Evolutionary conservation across 2,113 vertebrate genomes (phyloP), one percentile per base, ranked within the genome.

Genomic region (Xiphophorus maculatus): DNA sequence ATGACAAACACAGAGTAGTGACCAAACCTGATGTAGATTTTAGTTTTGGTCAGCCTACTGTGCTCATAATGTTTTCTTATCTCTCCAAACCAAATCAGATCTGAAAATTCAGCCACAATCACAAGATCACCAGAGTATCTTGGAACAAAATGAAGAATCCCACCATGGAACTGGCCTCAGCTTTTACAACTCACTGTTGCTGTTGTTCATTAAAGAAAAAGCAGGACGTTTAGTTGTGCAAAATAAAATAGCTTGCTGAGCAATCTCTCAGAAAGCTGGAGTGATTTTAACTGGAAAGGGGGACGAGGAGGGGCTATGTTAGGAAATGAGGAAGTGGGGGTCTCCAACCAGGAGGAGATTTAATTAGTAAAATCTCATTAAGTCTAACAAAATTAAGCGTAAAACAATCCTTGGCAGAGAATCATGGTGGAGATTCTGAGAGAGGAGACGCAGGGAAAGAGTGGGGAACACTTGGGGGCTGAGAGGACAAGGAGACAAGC

Each of bases 341-440:
- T 93, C 93, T 95, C 95, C 92, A 92, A 94, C 95, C 90, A 93
- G 95, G 96, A 96, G 96, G 93, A 97, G 96, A 98, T 98, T 97
- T 98, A 97, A 99, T 99, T 98, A 97, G 96, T 70, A 90, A 97
- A 97, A 98, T 98, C 96, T 97, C 96, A 96, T 98, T 98, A 98
- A 96, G 95, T 95, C 95, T 96, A 98, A 98, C 94, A 95, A 96
- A 98, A 98, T 98, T 97, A 98, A 95, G 95, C 92, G 94, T 96
- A 97, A 97, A 96, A 97, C 96, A 97, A 97, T 97, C 95, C 95
- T 93, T 95, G 91, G 95, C 96, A 94, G 96, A 96, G 95, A 96
- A 95, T 81, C 48, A 2, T 66, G 72, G 76, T 81, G 76, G 73
- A 77, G 15, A 17, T 48, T 48, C 17, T 48, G 44, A 48, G 44